A percentile compares a stretch with the other conserved stretches of the same genome.
phyloP scores from a whole-genome alignment of 2,797 vertebrate genomes.

The Epinephelus awoara region DNA sequence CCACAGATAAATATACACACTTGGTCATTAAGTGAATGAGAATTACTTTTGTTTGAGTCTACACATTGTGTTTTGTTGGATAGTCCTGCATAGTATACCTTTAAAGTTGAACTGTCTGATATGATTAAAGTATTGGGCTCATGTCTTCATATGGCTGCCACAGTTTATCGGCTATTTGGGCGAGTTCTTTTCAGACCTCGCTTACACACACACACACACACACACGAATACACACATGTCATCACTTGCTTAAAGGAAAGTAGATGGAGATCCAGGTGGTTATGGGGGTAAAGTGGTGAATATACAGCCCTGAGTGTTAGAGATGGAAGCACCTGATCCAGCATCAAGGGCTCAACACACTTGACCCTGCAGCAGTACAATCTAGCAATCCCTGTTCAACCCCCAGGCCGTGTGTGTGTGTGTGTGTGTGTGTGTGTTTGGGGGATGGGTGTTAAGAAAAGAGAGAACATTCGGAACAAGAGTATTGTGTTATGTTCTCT shows the following conservation, averaged over 20 bases:
- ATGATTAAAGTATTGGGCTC: neutral
- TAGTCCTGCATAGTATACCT: no score
- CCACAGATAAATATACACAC: no score
- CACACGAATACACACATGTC: conserved; percentile 12
- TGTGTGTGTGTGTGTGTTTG: conserved; percentile 10
- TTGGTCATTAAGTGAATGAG: no score
- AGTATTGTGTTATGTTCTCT: conserved; percentile 72
- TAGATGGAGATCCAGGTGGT: conserved; percentile 53
- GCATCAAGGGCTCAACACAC: conserved; percentile 73
- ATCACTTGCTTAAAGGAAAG: conserved; percentile 59
- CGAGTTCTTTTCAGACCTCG: conserved; percentile 4
- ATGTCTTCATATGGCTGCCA: neutral
- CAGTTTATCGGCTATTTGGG: neutral
- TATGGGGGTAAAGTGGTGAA: conserved; percentile 55
- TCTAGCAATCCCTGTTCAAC: conserved; percentile 74
- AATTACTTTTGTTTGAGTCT: no score
- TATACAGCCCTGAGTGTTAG: conserved; percentile 67
- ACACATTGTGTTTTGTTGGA: no score
- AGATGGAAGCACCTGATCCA: conserved; percentile 79
- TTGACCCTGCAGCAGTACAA: conserved; percentile 81
- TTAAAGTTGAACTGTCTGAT: neutral
- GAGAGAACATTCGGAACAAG: conserved; percentile 72
- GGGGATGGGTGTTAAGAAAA: conserved; percentile 64
- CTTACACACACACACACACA: conserved; percentile 4
- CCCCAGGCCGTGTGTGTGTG: conserved; percentile 48